Evolutionary conservation across 2,888 invertebrate genomes (phyloP), one percentile per base, ranked within the genome.

Genomic region (Gnatocerus cornutus): DNA sequence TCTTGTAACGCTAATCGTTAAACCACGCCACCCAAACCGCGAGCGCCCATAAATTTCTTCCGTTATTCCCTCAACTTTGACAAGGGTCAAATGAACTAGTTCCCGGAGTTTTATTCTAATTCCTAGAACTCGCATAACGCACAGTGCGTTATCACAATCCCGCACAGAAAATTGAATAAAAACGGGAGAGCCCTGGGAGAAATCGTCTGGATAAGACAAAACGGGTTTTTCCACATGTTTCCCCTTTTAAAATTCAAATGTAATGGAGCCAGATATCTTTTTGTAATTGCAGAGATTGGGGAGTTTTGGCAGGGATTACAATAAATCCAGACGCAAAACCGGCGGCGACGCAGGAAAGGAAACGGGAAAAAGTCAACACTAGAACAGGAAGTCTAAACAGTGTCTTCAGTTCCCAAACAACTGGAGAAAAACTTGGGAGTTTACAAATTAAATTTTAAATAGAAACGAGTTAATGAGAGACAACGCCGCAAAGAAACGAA

Each of bases 1-100:
- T 4, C 21, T 4, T 4, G n/a, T 21, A 21, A 2, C 2, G n/a
- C 37, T 37, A 37, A 37, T 37, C 37, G 37, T 37, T 7, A 6
- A 21, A n/a, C 37, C 7, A 7, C 37, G 0, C 37, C 37, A 8
- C 1, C 1, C 4, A 37, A 37, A 37, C 6, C n/a, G 21, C 13
- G 14, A 46, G 27, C 21, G 9, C n/a, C 27, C 27, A 10, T 48
- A 48, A 48, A 48, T 48, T 48, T 4, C n/a, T 27, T 27, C 9
- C 27, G 16, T 21, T 27, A 48, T 27, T 16, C 27, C 21, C 27
- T 27, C 27, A 48, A 48, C 48, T 48, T 48, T 48, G 48, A 48
- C 48, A 27, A 27, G 48, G 48, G 27, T 48, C 27, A 48, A 48
- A 48, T 48, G 27, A 48, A 48, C 21, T 16, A n/a, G n/a, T n/a